Conservation (phyloP, 64 coral and sea anemone genomes). For the Montipora sp. region DNA sequence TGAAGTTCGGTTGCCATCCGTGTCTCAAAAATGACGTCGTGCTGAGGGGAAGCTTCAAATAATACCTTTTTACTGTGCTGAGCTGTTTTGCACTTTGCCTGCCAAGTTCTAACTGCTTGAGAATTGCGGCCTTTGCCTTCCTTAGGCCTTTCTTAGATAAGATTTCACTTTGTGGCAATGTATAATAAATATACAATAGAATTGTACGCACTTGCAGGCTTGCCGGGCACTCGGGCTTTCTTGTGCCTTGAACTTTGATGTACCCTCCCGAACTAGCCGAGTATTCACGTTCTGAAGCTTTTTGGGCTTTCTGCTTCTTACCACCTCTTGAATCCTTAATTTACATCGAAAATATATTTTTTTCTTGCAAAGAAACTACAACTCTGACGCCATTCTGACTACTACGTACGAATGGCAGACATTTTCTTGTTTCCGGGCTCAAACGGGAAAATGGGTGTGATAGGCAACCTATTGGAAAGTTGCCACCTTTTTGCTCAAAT, state of each 20-base stretch:
- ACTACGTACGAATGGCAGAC: not conserved
- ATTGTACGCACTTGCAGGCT: slow-evolving; percentile 26
- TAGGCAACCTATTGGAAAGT: too few species aligned
- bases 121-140: slow-evolving; percentile 11
- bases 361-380: too few species aligned
- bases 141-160: slow-evolving; percentile 29
- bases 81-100: not conserved
- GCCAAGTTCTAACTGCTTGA: slow-evolving; percentile 10
- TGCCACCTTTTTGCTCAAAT: too few species aligned
- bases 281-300: slow-evolving; percentile 36
- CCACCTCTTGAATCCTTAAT: slow-evolving; percentile 50
- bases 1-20: too few species aligned
- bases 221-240: slow-evolving; percentile 50
- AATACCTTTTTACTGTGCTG: slow-evolving; percentile 18
- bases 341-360: not conserved
- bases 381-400: too few species aligned
- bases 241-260: slow-evolving; percentile 44
- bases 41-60: slow-evolving; percentile 46
- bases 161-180: not conserved
- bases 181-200: slow-evolving; percentile 8
- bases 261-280: slow-evolving; percentile 6
- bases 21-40: not conserved
- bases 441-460: too few species aligned
- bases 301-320: slow-evolving; percentile 12
- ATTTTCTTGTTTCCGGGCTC: too few species aligned